Base-by-base conservation (phyloP, 2,888 invertebrate species). In the Catocala nupta region DNA sequence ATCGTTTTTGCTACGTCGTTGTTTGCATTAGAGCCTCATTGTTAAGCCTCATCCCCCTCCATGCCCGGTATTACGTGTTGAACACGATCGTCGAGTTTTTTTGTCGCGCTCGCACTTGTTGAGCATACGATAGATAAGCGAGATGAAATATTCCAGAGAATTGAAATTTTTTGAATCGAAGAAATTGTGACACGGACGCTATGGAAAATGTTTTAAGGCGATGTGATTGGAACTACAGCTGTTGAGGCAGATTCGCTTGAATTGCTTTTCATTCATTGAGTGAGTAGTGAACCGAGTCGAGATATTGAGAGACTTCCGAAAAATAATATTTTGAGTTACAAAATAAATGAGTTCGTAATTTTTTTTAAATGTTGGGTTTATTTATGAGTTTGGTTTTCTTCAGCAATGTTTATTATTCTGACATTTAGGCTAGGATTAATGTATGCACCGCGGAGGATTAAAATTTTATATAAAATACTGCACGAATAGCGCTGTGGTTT, bases 21-120 rank as follows among this genome's bases (percentile, higher is more conserved):
- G 84, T 88, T 88, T 85, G 85, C 87, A 81, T 87, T 82, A 79
- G 70, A 73, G 81, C 72, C 76, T 78, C 81, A 82, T 83, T 84
- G 83, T 85, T 71, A 71, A 65, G 55, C 71, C 54, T 62, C 66
- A 63, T 59, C 61, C 60, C 61, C 65, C 59, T 53, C 55, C 59
- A 25, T 55, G 52, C 68, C 57, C 55, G 56, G 70, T 76, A 80
- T 73, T 77, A 78, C 76, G 72, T 77, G 78, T 77, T 73, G 77
- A 77, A 79, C 77, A 78, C 63, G 71, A 76, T 71, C 73, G 78
- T 74, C 62, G 51, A 68, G 68, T 77, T 77, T 39, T 79, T 81
- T 81, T 78, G 78, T 79, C 75, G 59, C 72, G 55, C 55, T 77
- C 74, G 39, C 79, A 85, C 86, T 85, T 83, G 83, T 84, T 81